Evolutionary conservation across 2,888 invertebrate genomes (phyloP).

Genomic region (Teleiodes luculella): DNA sequence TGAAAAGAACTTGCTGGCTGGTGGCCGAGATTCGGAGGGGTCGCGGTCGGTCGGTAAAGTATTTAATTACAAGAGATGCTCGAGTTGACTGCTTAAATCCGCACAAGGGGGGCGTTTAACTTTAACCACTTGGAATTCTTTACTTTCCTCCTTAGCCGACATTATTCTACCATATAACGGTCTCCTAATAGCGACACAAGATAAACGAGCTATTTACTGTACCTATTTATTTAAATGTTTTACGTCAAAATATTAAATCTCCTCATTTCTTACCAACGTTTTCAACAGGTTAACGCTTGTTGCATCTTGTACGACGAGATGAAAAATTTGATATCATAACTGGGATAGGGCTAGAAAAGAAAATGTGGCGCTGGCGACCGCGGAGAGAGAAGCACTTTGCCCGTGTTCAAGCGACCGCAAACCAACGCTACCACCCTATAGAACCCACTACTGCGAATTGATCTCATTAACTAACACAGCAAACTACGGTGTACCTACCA

Average conservation of each 20-base stretch:
- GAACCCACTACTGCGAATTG: not conserved
- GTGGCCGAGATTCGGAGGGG: constrained; percentile 41
- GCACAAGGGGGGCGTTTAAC: constrained; percentile 29
- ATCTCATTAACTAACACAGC: not conserved
- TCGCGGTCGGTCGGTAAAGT: constrained; percentile 37
- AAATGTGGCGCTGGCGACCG: constrained; percentile 5
- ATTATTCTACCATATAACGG: not conserved
- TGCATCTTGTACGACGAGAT: constrained; percentile 12
- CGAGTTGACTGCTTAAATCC: constrained; percentile 39
- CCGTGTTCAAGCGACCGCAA: constrained; percentile 31
- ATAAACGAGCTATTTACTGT: constrained; percentile 1
- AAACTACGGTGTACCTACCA: not conserved
- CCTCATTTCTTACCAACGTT: constrained; percentile 9
- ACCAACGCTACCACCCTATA: constrained; percentile 25
- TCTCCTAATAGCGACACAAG: not conserved
- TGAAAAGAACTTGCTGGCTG: constrained; percentile 34
- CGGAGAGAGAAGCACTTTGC: constrained; percentile 13
- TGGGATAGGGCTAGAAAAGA: not conserved
- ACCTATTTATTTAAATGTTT: constrained; percentile 3
- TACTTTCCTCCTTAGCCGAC: constrained; percentile 15
- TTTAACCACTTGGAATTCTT: constrained; percentile 27
- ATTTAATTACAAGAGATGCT: constrained; percentile 57
- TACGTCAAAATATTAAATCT: constrained; percentile 11
- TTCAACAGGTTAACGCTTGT: constrained; percentile 24
- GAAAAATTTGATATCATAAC: constrained; percentile 16